A percentile compares a stretch with the other conserved stretches of the same genome.
Evolutionary conservation across 1,140 invertebrate genomes (phyloP).

Genomic region (Heliothis virescens): DNA sequence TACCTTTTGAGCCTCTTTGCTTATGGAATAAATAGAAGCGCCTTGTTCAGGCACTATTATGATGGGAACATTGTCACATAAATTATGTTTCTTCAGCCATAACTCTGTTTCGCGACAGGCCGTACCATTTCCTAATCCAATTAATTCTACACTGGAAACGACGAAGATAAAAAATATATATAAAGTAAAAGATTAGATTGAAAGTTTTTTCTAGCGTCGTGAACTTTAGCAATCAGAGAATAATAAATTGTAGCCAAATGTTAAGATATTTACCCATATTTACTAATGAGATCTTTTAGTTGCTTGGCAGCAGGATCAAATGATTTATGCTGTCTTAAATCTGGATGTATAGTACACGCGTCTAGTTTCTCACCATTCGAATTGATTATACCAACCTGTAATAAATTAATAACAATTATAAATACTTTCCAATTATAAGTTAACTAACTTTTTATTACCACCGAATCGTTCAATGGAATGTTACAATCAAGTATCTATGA

Average conservation of each 20-base stretch:
- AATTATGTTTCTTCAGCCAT: conserved; percentile 87
- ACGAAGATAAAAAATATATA: background rate
- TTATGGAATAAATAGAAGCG: conserved; percentile 96
- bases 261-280: conserved; percentile 64
- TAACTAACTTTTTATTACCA: no score
- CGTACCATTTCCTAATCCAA: conserved; percentile 96
- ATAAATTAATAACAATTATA: background rate
- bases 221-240: no score
- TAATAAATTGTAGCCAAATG: background rate
- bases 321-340: conserved; percentile 68
- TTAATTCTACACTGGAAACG: conserved; percentile 88
- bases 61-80: conserved; percentile 73
- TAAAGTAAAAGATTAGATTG: no score
- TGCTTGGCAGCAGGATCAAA: conserved; percentile 74
- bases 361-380: conserved; percentile 90
- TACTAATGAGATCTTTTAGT: conserved; percentile 68
- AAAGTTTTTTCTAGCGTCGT: no score
- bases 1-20: conserved; percentile 91
- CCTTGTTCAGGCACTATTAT: conserved; percentile 96
- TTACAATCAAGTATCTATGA: no score
- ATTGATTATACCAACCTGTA: conserved; percentile 79
- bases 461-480: no score
- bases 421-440: background rate
- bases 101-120: conserved; percentile 94
- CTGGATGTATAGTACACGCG: conserved; percentile 90